Percentiles rank a stretch among this genome's conserved stretches.
These are phyloP conservation scores for Tanytarsus gracilentus DNA, from an alignment of 2,888 invertebrate genomes.

Conservation along the genomic window DNA sequence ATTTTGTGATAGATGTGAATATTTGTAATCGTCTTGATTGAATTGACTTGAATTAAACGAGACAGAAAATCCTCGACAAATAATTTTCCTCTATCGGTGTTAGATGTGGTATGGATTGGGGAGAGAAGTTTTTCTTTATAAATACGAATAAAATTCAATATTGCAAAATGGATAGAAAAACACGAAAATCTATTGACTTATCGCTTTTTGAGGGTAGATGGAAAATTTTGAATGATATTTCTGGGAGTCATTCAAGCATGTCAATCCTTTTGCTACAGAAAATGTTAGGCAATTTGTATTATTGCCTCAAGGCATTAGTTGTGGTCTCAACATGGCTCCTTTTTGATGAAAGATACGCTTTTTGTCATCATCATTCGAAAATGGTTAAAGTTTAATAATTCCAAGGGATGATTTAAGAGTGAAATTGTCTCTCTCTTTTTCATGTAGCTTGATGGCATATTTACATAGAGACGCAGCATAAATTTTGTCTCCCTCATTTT, in stretches of 20 bases:
- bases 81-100: constrained; percentile 16
- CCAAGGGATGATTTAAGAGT: neutral
- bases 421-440: neutral
- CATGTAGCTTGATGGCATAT: neutral
- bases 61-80: constrained; percentile 29
- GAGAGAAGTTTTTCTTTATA: neutral
- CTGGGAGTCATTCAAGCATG: constrained; percentile 15
- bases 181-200: constrained; percentile 28
- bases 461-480: constrained; percentile 2
- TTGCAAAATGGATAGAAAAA: neutral
- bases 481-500: constrained; percentile 7
- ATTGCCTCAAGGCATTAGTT: constrained; percentile 1
- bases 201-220: constrained; percentile 28
- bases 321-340: constrained; percentile 2
- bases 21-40: constrained; percentile 29
- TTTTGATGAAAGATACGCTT: too few species aligned
- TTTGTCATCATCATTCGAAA: neutral
- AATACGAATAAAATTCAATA: neutral
- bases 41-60: constrained; percentile 29
- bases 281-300: constrained; percentile 5
- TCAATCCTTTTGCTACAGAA: constrained; percentile 7
- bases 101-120: neutral
- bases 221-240: constrained; percentile 28
- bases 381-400: neutral
- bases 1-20: constrained; percentile 29